phyloP scores from a whole-genome alignment of 1,140 invertebrate species.

The Drosophila punjabiensis region DNA sequence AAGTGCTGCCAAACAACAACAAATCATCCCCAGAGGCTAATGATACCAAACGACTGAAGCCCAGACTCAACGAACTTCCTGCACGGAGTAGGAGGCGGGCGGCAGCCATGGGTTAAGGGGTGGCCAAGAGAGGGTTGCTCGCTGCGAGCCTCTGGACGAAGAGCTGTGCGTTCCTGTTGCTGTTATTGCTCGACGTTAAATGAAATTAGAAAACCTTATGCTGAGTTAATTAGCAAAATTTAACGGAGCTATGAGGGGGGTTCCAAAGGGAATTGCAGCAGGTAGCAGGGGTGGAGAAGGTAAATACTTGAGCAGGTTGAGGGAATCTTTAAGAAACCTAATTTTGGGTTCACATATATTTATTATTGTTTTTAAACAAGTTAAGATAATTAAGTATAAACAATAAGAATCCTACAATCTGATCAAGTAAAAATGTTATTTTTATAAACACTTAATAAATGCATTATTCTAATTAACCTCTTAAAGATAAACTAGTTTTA shows the following conservation, averaged over 20 bases:
- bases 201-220: constrained; percentile 85
- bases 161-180: background rate
- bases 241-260: constrained; percentile 30
- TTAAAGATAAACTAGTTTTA: too few relatives aligned
- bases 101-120: constrained; percentile 20
- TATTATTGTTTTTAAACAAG: background rate
- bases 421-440: background rate
- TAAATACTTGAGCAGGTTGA: background rate
- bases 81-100: background rate
- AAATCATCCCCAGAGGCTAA: constrained; percentile 83
- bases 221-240: constrained; percentile 79
- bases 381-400: too few relatives aligned
- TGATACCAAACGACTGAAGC: constrained; percentile 75
- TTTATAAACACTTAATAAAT: too few relatives aligned
- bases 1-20: constrained; percentile 84
- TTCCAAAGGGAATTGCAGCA: background rate
- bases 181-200: constrained; percentile 63
- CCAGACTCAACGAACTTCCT: background rate
- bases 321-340: background rate
- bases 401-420: background rate
- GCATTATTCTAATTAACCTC: too few relatives aligned
- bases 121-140: constrained; percentile 13
- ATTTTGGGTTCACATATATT: constrained; percentile 1
- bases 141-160: constrained; percentile 5
- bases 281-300: background rate